Evolutionary conservation across 2,797 vertebrate genomes (phyloP).

Genomic region (Pipistrellus pipistrellus): DNA sequence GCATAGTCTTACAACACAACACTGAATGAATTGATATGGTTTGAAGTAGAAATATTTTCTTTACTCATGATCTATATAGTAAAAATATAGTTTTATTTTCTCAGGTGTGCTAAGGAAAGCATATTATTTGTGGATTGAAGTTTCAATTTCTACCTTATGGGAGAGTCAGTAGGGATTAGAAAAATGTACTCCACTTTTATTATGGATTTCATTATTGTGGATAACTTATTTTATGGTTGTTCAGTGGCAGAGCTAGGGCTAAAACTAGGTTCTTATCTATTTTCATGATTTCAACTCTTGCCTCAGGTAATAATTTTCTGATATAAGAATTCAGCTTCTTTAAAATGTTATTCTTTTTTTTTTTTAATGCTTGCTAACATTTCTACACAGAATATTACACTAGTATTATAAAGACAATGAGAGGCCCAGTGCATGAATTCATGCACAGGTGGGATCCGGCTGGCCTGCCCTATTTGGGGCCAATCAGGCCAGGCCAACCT

Average conservation of each 20-base stretch:
- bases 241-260: background rate
- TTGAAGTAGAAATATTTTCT: conserved; percentile 15
- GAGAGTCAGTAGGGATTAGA: background rate
- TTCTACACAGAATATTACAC: background rate
- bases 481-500: no score
- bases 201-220: background rate
- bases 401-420: background rate
- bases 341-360: background rate
- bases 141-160: background rate
- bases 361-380: background rate
- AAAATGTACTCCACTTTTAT: background rate
- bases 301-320: background rate
- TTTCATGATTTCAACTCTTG: background rate
- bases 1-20: background rate
- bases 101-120: background rate
- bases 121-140: background rate
- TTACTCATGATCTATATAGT: background rate
- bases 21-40: background rate
- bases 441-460: no score
- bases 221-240: background rate
- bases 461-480: no score
- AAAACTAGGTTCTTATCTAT: background rate
- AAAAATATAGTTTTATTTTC: background rate
- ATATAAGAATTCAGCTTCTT: background rate
- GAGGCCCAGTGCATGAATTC: no score